Base-by-base conservation (phyloP, 2,113 vertebrate genomes). In the Anoplopoma fimbria region DNA sequence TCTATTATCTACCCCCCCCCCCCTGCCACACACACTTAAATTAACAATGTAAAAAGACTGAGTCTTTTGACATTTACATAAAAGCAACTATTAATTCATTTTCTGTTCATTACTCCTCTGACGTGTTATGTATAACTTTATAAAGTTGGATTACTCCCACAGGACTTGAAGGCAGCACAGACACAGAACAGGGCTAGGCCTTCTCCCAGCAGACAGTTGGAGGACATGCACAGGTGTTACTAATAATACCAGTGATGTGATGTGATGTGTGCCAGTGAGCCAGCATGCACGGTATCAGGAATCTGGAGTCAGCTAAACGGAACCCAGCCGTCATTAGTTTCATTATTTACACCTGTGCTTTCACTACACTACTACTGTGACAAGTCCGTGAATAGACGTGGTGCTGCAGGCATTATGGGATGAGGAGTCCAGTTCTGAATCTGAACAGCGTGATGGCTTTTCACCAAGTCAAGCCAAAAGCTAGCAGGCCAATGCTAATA, bases 341-440 rank as follows among this genome's bases (percentile, higher is more conserved):
- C 23, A n/a, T n/a, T n/a, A n/a, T 23, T 53, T 21, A n/a, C 51
- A 53, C 51, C 51, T 10, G 51, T 10, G 49, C 49, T 51, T 23
- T 7, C 10, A n/a, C n/a, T n/a, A n/a, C n/a, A n/a, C n/a, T 42
- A 9, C 3, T 42, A 13, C 40, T 42, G 40, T 13, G 42, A 45
- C 42, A 40, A 40, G 42, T 45, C 51, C 19, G 81, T 34, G 27
- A 64, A n/a, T 15, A 51, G 51, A 13, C 0, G 23, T 58, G 17
- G 0, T 14, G 1, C 53, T 1, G 17, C 9, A 1, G 29, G 90
- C 69, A 89, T 88, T 86, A 12, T 92, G 92, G 91, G 92, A 86
- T 23, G 60, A 91, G 84, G 33, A 89, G 87, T 91, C 62, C 45
- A 31, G 4, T 15, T 19, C 6, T 61, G 47, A 27, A 14, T 38